Percentiles rank a stretch among this genome's conserved stretches.
phyloP scores from a whole-genome alignment of 2,888 invertebrate genomes.

The Cheilosia variabilis region DNA sequence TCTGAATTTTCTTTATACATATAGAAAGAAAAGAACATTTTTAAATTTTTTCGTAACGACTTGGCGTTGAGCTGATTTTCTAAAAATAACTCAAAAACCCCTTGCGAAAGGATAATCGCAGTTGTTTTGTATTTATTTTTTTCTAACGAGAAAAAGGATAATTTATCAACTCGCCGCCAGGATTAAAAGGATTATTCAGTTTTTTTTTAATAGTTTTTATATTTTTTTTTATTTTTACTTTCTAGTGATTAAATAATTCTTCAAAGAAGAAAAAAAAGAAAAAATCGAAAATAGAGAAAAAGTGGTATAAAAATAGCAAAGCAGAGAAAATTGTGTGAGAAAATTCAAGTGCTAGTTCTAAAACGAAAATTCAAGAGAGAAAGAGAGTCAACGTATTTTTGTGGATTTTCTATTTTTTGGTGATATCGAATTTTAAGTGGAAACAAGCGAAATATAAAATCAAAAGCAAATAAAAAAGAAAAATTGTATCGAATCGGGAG shows the following conservation, averaged over 20 bases:
- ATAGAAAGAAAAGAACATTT: slow-evolving; percentile 75
- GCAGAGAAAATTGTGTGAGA: slow-evolving; percentile 75
- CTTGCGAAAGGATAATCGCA: slow-evolving; percentile 71
- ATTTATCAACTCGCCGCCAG: slow-evolving; percentile 40
- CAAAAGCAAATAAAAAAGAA: slow-evolving; percentile 2
- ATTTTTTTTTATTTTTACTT: slow-evolving; percentile 75
- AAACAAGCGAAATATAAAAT: slow-evolving; percentile 19
- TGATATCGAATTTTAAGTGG: slow-evolving; percentile 72
- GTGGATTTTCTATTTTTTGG: slow-evolving; percentile 56
- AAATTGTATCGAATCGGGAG: slow-evolving; percentile 49
- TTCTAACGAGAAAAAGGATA: slow-evolving; percentile 27
- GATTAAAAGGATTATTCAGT: slow-evolving; percentile 52
- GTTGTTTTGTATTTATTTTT: slow-evolving; percentile 9
- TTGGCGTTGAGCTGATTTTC: slow-evolving; percentile 82
- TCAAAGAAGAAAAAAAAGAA: slow-evolving; percentile 53
- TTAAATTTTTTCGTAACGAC: slow-evolving; percentile 73
- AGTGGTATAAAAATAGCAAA: slow-evolving; percentile 75
- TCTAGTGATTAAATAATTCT: slow-evolving; percentile 80
- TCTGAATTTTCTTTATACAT: slow-evolving; percentile 76
- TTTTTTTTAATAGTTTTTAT: slow-evolving; percentile 60
- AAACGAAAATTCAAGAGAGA: slow-evolving; percentile 56
- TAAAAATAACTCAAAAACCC: slow-evolving; percentile 80
- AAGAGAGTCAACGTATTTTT: slow-evolving; percentile 45
- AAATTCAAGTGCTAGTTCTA: slow-evolving; percentile 60
- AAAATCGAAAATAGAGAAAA: slow-evolving; percentile 38